Conservation (phyloP, 2,888 invertebrate species). For the Troides helena region DNA sequence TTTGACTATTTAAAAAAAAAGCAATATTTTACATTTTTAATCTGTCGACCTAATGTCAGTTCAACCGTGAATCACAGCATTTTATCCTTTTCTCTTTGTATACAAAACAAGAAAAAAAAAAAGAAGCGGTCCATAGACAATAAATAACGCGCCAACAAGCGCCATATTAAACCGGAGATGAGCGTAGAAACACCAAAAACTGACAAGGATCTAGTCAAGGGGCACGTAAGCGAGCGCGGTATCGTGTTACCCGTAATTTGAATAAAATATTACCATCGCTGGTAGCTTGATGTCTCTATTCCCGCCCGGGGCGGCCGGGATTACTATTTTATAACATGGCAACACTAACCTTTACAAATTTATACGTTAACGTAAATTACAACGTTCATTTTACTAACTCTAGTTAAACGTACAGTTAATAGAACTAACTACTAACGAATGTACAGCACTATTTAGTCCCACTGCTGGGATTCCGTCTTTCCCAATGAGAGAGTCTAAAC, state of each 20-base stretch:
- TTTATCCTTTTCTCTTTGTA: not conserved
- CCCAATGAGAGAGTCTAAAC: no score
- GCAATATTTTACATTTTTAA: conserved; percentile 9
- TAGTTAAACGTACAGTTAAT: no score
- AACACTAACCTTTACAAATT: not conserved
- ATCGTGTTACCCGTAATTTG: conserved; percentile 70
- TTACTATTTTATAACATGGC: not conserved
- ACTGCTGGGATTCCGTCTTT: no score
- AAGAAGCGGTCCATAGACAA: conserved; percentile 11
- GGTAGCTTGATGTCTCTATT: conserved; percentile 68
- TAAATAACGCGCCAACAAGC: conserved; percentile 29
- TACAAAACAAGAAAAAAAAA: conserved; percentile 12
- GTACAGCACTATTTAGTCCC: no score
- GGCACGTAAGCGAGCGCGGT: conserved; percentile 56
- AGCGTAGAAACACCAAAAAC: conserved; percentile 38
- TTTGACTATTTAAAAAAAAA: not conserved
- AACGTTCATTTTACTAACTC: no score
- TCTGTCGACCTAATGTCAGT: conserved; percentile 5
- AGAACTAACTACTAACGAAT: no score
- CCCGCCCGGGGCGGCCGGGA: conserved; percentile 23
- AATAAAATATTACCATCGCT: conserved; percentile 63
- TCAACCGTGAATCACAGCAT: conserved; percentile 13
- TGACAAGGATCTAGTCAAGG: conserved; percentile 42
- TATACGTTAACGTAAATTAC: no score
- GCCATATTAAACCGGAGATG: conserved; percentile 27